Evolutionary conservation across 2,113 vertebrate species (phyloP).

Genomic region (Lamprotornis superbus): DNA sequence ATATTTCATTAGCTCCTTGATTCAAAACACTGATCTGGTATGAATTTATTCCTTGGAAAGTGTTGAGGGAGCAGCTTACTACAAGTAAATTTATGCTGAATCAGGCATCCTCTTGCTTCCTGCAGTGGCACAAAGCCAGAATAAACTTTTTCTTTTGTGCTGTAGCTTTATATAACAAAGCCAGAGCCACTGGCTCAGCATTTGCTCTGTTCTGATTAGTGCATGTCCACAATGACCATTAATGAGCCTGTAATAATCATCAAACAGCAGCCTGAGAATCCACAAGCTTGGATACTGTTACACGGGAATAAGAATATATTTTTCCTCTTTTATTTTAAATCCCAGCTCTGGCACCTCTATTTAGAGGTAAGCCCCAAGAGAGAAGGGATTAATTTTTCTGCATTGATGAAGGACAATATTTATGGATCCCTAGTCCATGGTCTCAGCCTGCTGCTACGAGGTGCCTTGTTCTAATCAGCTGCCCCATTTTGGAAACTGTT

Average conservation of each 20-base stretch:
- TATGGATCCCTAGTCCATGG: background rate
- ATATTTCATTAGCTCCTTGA: background rate
- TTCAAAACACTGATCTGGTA: background rate
- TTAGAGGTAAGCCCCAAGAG: background rate
- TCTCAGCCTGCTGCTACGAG: background rate
- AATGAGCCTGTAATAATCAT: background rate
- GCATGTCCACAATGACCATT: background rate
- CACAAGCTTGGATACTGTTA: background rate
- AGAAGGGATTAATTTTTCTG: background rate
- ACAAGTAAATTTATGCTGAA: background rate
- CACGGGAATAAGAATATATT: background rate
- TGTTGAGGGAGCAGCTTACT: background rate
- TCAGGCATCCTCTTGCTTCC: background rate
- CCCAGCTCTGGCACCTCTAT: background rate
- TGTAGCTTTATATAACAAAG: background rate
- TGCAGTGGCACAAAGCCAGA: background rate
- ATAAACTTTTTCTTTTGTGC: background rate
- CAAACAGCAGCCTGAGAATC: background rate
- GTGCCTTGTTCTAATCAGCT: background rate
- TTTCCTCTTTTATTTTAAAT: background rate
- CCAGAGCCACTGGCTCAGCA: background rate
- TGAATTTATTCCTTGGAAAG: background rate
- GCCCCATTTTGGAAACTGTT: background rate
- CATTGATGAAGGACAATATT: background rate
- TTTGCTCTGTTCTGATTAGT: background rate